A percentile compares a stretch with the other conserved stretches of the same genome.
These are phyloP conservation scores for Caenorhabditis afra DNA, from an alignment of 2,888 invertebrate genomes.

Conservation along the genomic window DNA sequence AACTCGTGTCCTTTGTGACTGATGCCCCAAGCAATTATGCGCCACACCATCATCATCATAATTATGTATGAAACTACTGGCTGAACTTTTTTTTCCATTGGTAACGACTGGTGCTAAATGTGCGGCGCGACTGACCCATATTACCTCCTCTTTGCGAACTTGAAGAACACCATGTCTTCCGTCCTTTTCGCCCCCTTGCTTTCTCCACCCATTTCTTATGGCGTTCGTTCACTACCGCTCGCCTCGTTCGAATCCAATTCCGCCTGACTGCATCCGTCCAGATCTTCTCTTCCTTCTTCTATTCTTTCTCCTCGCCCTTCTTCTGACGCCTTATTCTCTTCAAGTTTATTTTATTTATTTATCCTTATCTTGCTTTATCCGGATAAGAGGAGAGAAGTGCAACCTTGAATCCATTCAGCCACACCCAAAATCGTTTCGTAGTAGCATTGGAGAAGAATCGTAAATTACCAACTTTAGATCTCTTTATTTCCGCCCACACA, in stretches of 20 bases:
- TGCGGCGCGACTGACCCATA: constrained; percentile 41
- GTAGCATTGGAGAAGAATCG: constrained; percentile 2
- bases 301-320: constrained; percentile 10
- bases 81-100: constrained; percentile 36
- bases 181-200: not conserved
- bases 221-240: not conserved
- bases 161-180: not conserved
- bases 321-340: constrained; percentile 34
- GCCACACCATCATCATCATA: constrained; percentile 54
- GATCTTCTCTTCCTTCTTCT: constrained; percentile 20
- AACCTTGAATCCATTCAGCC: constrained; percentile 28
- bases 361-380: not conserved
- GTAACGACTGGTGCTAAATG: constrained; percentile 6
- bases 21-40: constrained; percentile 54
- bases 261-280: constrained; percentile 41
- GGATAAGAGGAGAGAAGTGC: too few species aligned
- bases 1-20: constrained; percentile 37
- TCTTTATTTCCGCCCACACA: not conserved
- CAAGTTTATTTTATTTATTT: constrained; percentile 33
- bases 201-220: too few species aligned
- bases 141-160: constrained; percentile 16
- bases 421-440: constrained; percentile 24
- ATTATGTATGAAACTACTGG: constrained; percentile 56
- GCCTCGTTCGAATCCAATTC: constrained; percentile 39
- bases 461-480: constrained; percentile 44